Base-by-base conservation (phyloP, 2,113 vertebrate genomes). In the Catharus minimus region DNA sequence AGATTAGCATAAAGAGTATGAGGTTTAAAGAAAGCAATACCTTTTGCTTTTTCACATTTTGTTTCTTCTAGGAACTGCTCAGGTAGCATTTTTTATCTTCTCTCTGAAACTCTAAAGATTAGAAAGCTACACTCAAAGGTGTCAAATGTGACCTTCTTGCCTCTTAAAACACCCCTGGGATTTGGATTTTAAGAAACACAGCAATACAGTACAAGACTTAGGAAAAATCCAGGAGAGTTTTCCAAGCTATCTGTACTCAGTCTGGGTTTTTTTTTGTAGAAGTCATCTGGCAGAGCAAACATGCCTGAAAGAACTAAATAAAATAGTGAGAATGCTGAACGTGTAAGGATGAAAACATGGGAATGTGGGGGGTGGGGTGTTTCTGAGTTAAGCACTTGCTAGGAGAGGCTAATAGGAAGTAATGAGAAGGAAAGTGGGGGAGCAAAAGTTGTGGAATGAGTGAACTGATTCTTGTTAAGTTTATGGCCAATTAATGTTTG, bases 401-500 rank as follows among this genome's bases (percentile, higher is more conserved):
- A 61, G 74, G 36, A 89, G 61, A 93, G 46, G 55, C 77, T 93
- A 90, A 87, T 84, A 72, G 90, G 94, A 92, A 89, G 64, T 92
- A 89, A 78, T 85, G 61, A 93, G 74, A 66, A 96, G 89, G 87
- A 86, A 92, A 93, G 73, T 90, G 69, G 83, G 44, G 55, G 91
- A 88, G 88, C 77, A 87, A 61, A 94, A 93, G 67, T 84, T 90
- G 83, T 90, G 86, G 88, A 95, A 95, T 90, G 81, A 94, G 83
- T 86, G 91, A 97, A 93, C 81, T 56, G 33, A 90, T 85, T 96
- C 95, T 95, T 96, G 73, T 96, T 96, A 96, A 96, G 91, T 97
- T 97, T 97, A 97, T 53, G 82, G 92, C 94, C 96, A 97, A 96
- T 97, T 97, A 97, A 96, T 95, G 91, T 95, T 93, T 93, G 91